Conservation (phyloP, 1,140 invertebrate species). For the Drosophila nebulosa region DNA sequence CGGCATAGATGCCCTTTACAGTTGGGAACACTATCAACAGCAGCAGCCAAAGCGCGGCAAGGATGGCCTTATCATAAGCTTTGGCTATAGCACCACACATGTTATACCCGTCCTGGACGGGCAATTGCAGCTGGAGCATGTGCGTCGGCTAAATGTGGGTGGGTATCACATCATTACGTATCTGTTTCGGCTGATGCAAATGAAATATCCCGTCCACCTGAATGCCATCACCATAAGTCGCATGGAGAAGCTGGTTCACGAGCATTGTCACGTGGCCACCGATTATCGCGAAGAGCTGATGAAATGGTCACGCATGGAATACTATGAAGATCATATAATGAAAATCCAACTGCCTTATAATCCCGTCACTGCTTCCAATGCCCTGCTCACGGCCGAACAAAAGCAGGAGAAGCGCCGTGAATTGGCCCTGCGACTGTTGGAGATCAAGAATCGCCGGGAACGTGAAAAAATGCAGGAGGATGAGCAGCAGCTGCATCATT, state of each 20-base stretch:
- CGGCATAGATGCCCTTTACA: constrained; percentile 93
- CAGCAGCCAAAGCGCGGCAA: constrained; percentile 74
- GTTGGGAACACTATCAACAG: constrained; percentile 87
- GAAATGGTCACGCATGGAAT: constrained; percentile 90
- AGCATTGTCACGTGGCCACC: constrained; percentile 88
- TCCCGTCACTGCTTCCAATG: constrained; percentile 62
- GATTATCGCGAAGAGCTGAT: constrained; percentile 90
- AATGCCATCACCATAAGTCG: constrained; percentile 92
- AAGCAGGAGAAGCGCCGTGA: constrained; percentile 93
- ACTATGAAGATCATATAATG: constrained; percentile 92
- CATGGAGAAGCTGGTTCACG: constrained; percentile 92
- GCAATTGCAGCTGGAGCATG: constrained; percentile 85
- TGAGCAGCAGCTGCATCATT: constrained; percentile 91
- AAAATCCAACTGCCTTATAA: constrained; percentile 92
- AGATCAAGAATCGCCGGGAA: constrained; percentile 92
- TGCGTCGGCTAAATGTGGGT: constrained; percentile 92
- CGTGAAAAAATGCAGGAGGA: constrained; percentile 91
- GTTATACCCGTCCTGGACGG: constrained; percentile 91
- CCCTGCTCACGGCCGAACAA: constrained; percentile 87
- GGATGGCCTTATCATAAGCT: constrained; percentile 89
- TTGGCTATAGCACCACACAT: constrained; percentile 94
- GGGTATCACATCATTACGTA: constrained; percentile 93
- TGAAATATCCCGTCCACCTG: constrained; percentile 96
- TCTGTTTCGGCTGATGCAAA: constrained; percentile 93
- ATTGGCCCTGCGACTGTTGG: constrained; percentile 89